Evolutionary conservation across 2,888 invertebrate species (phyloP).

Genomic region (Abscondita cerata): DNA sequence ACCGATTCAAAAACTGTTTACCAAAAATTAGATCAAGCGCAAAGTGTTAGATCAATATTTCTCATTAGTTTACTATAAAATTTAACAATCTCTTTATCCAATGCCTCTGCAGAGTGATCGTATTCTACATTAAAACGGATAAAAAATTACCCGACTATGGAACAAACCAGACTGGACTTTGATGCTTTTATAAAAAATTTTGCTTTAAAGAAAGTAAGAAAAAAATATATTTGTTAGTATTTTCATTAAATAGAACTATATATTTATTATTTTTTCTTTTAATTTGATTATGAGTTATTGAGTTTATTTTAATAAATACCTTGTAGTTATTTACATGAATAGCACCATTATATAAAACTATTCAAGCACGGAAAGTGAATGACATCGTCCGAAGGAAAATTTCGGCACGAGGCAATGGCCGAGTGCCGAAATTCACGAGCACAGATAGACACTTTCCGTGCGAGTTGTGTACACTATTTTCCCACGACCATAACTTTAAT

Average conservation of each 20-base stretch:
- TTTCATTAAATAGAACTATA: slow-evolving; percentile 5
- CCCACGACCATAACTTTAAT: too few relatives aligned
- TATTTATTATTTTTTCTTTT: neutral
- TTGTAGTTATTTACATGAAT: too few relatives aligned
- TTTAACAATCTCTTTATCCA: slow-evolving; percentile 1
- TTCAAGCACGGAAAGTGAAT: too few relatives aligned
- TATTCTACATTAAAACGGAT: slow-evolving; percentile 5
- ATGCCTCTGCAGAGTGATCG: slow-evolving; percentile 2
- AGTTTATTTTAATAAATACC: slow-evolving; percentile 4
- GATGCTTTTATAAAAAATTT: slow-evolving; percentile 4
- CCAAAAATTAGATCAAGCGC: slow-evolving; percentile 1
- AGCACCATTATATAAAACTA: too few relatives aligned
- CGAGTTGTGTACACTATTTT: too few relatives aligned
- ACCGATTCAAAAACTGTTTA: neutral
- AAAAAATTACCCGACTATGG: slow-evolving; percentile 7
- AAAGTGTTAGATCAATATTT: neutral
- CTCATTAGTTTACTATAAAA: neutral
- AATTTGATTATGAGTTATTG: slow-evolving; percentile 5
- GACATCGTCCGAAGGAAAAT: too few relatives aligned
- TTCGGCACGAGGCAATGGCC: too few relatives aligned
- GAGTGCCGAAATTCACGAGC: too few relatives aligned
- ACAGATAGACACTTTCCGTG: too few relatives aligned
- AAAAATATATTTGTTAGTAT: slow-evolving; percentile 5
- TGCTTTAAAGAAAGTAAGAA: slow-evolving; percentile 2
- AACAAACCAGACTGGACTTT: slow-evolving; percentile 2